These are phyloP conservation scores for Gandaritis pyraliata DNA, from an alignment of 2,888 invertebrate genomes.

Conservation along the genomic window DNA sequence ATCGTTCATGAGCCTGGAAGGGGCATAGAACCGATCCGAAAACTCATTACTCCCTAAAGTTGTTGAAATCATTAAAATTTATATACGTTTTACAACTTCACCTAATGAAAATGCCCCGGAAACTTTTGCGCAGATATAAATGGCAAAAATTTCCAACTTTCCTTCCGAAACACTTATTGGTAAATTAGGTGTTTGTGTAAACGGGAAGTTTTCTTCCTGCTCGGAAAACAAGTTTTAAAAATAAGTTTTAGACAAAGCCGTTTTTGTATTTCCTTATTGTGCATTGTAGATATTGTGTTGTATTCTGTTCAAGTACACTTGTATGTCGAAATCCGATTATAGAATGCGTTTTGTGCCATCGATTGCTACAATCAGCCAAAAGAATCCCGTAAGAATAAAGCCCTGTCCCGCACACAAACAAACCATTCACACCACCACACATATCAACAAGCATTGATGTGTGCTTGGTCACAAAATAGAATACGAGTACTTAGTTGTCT, in stretches of 20 bases:
- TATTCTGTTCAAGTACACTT: neutral
- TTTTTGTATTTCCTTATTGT: conserved; percentile 20
- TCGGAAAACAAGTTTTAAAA: conserved; percentile 28
- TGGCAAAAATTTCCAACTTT: conserved; percentile 41
- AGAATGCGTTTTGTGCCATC: neutral
- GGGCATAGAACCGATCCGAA: conserved; percentile 50
- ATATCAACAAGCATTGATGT: too few species aligned
- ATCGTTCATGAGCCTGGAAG: conserved; percentile 49
- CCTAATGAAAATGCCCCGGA: conserved; percentile 66
- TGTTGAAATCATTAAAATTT: conserved; percentile 75
- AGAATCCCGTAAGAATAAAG: too few species aligned
- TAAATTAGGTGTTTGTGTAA: conserved; percentile 41
- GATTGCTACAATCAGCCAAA: neutral
- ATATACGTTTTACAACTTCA: conserved; percentile 65
- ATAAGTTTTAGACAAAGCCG: conserved; percentile 14
- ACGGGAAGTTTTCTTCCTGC: conserved; percentile 35
- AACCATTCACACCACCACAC: too few species aligned
- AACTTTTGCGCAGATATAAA: conserved; percentile 51
- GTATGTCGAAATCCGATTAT: conserved; percentile 5
- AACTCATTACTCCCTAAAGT: conserved; percentile 69
- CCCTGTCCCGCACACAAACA: too few species aligned
- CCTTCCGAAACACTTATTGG: conserved; percentile 42
- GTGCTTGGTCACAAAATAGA: too few species aligned
- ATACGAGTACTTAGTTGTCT: too few species aligned
- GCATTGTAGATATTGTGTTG: conserved; percentile 8